Evolutionary conservation across 2,113 vertebrate species (phyloP), one percentile per base, ranked within the genome.

Genomic region (Variabilichromis moorii): DNA sequence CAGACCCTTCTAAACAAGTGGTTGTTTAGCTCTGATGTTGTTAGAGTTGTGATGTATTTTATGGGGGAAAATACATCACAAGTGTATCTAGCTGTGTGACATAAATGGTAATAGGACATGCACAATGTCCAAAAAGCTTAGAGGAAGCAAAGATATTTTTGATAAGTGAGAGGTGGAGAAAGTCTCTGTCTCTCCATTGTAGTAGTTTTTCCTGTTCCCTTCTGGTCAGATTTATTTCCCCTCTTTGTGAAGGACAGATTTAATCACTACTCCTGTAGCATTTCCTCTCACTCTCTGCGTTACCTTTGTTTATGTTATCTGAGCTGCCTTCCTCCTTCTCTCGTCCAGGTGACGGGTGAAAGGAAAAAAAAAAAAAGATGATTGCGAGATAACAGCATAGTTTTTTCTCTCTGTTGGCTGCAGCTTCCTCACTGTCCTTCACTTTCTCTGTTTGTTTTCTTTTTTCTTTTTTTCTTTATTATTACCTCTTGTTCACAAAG

Each of bases 121-220:
- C 71, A 78, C 71, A 45, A 50, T 50, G 68, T 76, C 68, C 9
- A 47, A 76, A 76, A 76, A 17, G 24, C 14, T 47, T 47, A 3
- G 19, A 76, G 53, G 54, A 80, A 79, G 11, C 71, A 28, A 47
- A 24, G 53, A 57, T 87, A 82, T 90, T 82, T 85, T 87, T 81
- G 26, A 80, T 28, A 87, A 83, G 47, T 35, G 79, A 33, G 26
- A 42, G 47, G 53, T 63, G 63, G 66, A 54, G 83, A 84, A 45
- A 86, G 37, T 3, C 21, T 85, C 71, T 66, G 61, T 88, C 26
- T 50, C 16, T 85, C 80, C 6, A 53, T 81, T 83, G 81, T 86
- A 9, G 78, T 35, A 78, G 87, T 88, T 10, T 86, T 90, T 94
- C 68, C 89, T 90, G 85, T 84, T 55, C 37, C 14, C 81, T 28